Conservation (phyloP, 2,113 vertebrate genomes). For the Oceanodroma tethys region DNA sequence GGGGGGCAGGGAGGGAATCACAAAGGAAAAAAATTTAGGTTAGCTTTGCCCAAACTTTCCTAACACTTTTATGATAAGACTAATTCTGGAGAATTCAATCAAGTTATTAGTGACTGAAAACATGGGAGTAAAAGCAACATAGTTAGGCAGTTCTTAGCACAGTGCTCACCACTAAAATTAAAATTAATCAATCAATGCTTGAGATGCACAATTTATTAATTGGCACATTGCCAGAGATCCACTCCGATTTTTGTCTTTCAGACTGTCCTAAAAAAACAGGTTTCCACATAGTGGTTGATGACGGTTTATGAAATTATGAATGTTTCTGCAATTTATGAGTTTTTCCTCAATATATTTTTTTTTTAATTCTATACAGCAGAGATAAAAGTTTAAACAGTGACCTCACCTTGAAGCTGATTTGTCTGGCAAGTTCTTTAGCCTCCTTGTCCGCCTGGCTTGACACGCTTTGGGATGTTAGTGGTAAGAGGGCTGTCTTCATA, state of each 20-base stretch:
- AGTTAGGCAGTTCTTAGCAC: not conserved
- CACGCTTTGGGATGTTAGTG: constrained; percentile 82
- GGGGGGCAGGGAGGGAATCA: not conserved
- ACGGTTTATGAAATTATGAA: not conserved
- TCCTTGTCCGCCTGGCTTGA: constrained; percentile 84
- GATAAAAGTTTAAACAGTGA: not conserved
- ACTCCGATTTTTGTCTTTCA: not conserved
- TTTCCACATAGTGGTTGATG: not conserved
- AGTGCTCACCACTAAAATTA: not conserved
- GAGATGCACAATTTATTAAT: not conserved
- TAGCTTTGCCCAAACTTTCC: not conserved
- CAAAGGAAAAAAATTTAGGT: not conserved
- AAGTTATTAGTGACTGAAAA: not conserved
- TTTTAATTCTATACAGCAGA: not conserved
- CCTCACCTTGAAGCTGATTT: constrained; percentile 95
- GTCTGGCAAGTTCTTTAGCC: constrained; percentile 89
- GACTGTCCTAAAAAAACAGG: not conserved
- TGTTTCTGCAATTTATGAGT: not conserved
- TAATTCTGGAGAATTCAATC: not conserved
- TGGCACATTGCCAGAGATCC: not conserved
- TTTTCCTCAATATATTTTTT: not conserved
- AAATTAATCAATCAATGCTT: not conserved
- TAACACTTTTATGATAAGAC: not conserved
- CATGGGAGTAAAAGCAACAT: not conserved
- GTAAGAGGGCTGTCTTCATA: constrained; percentile 86